These are phyloP conservation scores for Pollenia griseotomentosa DNA, from an alignment of 2,888 invertebrate genomes.

Conservation along the genomic window DNA sequence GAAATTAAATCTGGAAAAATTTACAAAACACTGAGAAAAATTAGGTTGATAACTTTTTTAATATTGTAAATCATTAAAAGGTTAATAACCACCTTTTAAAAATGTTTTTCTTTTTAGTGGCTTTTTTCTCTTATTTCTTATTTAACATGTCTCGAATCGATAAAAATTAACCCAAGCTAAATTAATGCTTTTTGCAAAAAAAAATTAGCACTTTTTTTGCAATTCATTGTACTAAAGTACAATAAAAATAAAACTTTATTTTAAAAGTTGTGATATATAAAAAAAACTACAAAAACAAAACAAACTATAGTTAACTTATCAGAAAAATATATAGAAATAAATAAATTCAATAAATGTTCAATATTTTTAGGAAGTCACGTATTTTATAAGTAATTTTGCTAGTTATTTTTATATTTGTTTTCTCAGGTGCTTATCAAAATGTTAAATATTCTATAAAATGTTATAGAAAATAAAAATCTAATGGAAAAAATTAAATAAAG, in stretches of 20 bases:
- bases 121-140: neutral
- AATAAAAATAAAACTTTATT: too few species aligned
- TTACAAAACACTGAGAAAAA: neutral
- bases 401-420: neutral
- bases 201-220: slow-evolving; percentile 7
- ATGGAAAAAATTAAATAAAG: neutral
- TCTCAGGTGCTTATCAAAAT: neutral
- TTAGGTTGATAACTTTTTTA: neutral
- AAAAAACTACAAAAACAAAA: neutral
- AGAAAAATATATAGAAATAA: neutral
- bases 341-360: slow-evolving; percentile 28
- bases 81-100: slow-evolving; percentile 5
- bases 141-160: neutral
- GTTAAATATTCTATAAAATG: neutral
- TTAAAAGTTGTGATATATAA: too few species aligned
- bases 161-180: slow-evolving; percentile 10
- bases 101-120: neutral
- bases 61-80: neutral
- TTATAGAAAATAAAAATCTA: neutral
- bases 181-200: neutral
- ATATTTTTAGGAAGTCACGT: slow-evolving; percentile 58
- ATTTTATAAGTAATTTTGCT: slow-evolving; percentile 24
- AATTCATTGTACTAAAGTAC: too few species aligned
- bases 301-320: neutral
- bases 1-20: too few species aligned